A percentile compares a stretch with the other conserved stretches of the same genome.
phyloP scores from a whole-genome alignment of 35 echinoderm and acorn worm species.

The Stichopus chloronotus region DNA sequence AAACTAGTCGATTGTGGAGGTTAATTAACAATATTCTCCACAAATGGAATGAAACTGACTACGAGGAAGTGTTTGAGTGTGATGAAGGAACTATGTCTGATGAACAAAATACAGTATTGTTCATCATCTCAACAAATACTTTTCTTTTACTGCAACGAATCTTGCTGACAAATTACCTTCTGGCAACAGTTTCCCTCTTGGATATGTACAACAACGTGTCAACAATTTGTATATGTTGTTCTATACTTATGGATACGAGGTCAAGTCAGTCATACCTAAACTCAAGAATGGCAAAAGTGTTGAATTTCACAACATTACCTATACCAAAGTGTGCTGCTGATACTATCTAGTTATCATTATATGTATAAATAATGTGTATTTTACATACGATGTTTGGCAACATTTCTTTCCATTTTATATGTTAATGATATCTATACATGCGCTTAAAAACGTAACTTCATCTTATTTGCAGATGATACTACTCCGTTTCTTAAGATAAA shows the following conservation, averaged over 20 bases:
- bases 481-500: no score
- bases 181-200: background rate
- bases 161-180: background rate
- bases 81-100: background rate
- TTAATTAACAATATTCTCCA: background rate
- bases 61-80: background rate
- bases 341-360: background rate
- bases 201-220: background rate
- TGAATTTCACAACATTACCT: background rate
- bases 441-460: no score
- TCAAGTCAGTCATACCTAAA: background rate
- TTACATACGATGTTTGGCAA: background rate
- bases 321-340: background rate
- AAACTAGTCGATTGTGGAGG: slow-evolving; percentile 2
- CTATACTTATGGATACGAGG: background rate
- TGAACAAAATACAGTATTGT: background rate
- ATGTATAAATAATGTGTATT: background rate
- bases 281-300: background rate
- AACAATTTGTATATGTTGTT: background rate
- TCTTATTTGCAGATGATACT: no score
- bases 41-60: background rate
- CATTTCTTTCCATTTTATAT: no score
- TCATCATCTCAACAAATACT: background rate
- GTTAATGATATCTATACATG: no score
- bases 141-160: background rate